Conservation (phyloP, 1,140 invertebrate genomes). For the Drosophila kurseongensis region DNA sequence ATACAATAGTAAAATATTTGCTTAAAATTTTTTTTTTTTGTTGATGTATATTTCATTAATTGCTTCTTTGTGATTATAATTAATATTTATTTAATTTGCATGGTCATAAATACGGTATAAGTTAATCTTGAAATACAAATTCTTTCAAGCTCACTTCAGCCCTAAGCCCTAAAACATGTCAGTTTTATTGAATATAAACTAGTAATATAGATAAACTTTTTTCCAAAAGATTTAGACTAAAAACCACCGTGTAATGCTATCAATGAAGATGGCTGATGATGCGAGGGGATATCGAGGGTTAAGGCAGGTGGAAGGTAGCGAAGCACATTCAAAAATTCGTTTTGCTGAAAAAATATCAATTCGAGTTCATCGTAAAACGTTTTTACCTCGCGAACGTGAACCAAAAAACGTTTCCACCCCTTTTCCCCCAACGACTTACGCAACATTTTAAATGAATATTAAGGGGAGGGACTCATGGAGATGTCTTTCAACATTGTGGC, state of each 20-base stretch:
- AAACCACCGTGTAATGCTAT: slow-evolving; percentile 20
- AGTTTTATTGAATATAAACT: too few species aligned
- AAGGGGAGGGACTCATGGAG: slow-evolving; percentile 22
- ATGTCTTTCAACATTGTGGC: slow-evolving; percentile 35
- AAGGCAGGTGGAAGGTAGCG: slow-evolving; percentile 17
- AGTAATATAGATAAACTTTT: too few species aligned
- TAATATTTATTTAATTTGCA: too few species aligned
- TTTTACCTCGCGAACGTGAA: slow-evolving; percentile 66
- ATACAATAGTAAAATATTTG: too few species aligned
- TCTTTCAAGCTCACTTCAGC: too few species aligned
- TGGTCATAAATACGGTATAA: too few species aligned
- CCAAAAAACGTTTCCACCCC: slow-evolving; percentile 8
- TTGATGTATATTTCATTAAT: too few species aligned
- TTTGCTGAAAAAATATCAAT: slow-evolving; percentile 72
- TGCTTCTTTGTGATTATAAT: too few species aligned
- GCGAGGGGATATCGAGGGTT: background rate
- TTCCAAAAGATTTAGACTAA: too few species aligned
- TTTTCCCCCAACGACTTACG: slow-evolving; percentile 21
- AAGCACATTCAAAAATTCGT: slow-evolving; percentile 65
- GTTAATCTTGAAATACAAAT: too few species aligned
- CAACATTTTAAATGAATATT: slow-evolving; percentile 69
- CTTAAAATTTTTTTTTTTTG: too few species aligned
- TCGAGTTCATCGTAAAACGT: slow-evolving; percentile 73
- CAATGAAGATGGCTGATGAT: slow-evolving; percentile 49
- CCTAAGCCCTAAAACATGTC: too few species aligned